Evolutionary conservation across 2,113 vertebrate genomes (phyloP), one percentile per base, ranked within the genome.

Genomic region (Baryphthengus martii): DNA sequence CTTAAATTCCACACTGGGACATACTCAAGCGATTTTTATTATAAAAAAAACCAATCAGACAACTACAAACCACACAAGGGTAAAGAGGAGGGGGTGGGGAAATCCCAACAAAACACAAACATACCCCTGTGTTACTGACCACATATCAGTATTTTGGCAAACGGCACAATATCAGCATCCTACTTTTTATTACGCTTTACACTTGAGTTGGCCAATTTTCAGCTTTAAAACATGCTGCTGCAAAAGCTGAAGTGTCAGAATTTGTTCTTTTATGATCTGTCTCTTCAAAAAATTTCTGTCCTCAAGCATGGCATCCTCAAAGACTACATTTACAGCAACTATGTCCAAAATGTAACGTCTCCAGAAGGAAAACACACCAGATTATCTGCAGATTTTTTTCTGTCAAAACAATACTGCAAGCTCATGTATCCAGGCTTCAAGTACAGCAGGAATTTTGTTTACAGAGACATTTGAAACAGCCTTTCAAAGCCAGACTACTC

Each of bases 1-100:
- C 47, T 75, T 45, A 47, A 90, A 13, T 23, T n/a, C 4, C 0
- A 0, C 17, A 42, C 0, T 11, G 13, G 15, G 33, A 26, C 16
- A 44, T 4, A 18, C 8, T 44, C 11, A 42, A 56, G 17, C 16
- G 28, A 6, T 31, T 53, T 76, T 55, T 68, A n/a, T 58, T 45
- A 53, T 3, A 13, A 52, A 65, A 75, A 10, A 44, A 44, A 9
- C 14, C 14, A 39, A 53, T 6, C 2, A 53, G 55, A 3, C 5
- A 25, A 31, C 50, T 77, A 77, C 14, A 10, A 53, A 17, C 21
- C 31, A 13, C 13, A 23, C 17, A 10, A 11, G 2, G 13, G 2
- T 1, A 7, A 52, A 31, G 67, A 39, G n/a, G n/a, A n/a, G n/a
- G n/a, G n/a, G n/a, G n/a, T n/a, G n/a, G n/a, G n/a, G n/a, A 55